Conservation (phyloP, 2,888 invertebrate genomes). For the Microctonus brassicae region DNA sequence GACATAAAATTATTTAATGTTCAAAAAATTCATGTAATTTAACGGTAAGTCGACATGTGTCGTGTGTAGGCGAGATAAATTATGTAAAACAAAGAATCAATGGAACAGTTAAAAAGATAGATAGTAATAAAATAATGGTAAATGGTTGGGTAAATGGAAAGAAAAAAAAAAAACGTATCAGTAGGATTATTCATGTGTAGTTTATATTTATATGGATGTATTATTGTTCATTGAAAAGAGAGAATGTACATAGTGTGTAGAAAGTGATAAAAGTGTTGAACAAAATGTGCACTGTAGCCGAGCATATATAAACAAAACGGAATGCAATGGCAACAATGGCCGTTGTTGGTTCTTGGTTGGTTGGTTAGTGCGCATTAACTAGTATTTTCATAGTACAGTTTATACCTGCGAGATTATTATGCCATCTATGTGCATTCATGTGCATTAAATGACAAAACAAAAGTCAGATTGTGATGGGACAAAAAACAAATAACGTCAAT, state of each 20-base stretch:
- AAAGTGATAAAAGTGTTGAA: slow-evolving; percentile 43
- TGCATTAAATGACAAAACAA: background rate
- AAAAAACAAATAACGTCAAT: no score
- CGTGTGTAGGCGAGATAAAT: background rate
- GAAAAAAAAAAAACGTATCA: no score
- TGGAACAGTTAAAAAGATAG: slow-evolving; percentile 4
- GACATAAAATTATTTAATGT: background rate
- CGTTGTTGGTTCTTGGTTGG: slow-evolving; percentile 22
- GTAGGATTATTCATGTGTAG: background rate
- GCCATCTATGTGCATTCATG: background rate
- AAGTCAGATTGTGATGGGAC: background rate
- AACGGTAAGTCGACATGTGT: background rate
- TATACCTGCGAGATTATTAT: background rate
- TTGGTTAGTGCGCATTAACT: background rate
- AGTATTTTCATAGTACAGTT: background rate
- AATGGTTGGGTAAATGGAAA: slow-evolving; percentile 17
- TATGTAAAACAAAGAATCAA: background rate
- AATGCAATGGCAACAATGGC: slow-evolving; percentile 4
- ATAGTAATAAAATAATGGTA: background rate
- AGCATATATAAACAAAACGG: background rate
- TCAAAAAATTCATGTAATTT: background rate
- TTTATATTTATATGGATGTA: background rate
- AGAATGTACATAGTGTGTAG: slow-evolving; percentile 37
- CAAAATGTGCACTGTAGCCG: slow-evolving; percentile 26
- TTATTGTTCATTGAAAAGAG: slow-evolving; percentile 31